Percentiles rank a stretch among this genome's conserved stretches.
Evolutionary conservation across 2,888 invertebrate species (phyloP).

Genomic region (Oxycera nigricornis): DNA sequence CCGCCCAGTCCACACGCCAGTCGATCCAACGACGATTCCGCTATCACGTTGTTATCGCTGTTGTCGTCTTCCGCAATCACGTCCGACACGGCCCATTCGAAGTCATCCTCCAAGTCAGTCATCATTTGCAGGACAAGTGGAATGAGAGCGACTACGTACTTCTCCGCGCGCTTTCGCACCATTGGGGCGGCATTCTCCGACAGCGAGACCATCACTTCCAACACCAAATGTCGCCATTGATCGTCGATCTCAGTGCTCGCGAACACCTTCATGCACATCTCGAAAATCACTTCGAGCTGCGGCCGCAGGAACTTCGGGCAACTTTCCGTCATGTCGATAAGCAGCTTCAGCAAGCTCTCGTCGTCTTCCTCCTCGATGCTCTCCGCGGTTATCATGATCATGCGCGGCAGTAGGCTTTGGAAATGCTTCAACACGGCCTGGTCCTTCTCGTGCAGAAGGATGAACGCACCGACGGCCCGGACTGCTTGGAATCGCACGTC

Average conservation of each 20-base stretch:
- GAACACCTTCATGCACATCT: conserved; percentile 85
- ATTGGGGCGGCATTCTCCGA: conserved; percentile 96
- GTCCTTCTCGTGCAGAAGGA: conserved; percentile 93
- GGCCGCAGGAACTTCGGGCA: conserved; percentile 91
- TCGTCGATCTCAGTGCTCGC: conserved; percentile 75
- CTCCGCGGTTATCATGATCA: conserved; percentile 77
- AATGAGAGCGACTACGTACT: conserved; percentile 81
- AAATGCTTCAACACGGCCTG: conserved; percentile 88
- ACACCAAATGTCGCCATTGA: conserved; percentile 86
- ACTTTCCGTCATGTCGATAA: conserved; percentile 93
- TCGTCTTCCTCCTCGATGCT: conserved; percentile 86
- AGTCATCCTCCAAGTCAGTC: conserved; percentile 93
- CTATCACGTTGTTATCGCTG: conserved; percentile 93
- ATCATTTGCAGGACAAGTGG: conserved; percentile 91
- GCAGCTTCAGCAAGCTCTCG: conserved; percentile 88
- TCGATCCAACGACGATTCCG: conserved; percentile 95
- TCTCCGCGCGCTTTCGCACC: conserved; percentile 90
- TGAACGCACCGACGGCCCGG: conserved; percentile 84
- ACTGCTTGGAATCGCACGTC: conserved; percentile 84
- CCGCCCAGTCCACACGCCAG: conserved; percentile 97
- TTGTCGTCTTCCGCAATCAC: conserved; percentile 91
- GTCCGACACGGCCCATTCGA: conserved; percentile 86
- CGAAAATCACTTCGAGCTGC: conserved; percentile 85
- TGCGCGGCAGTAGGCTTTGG: conserved; percentile 79
- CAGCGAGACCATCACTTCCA: conserved; percentile 82